Evolutionary conservation across 64 coral and sea anemone species (phyloP), one percentile per base, ranked within the genome.

Genomic region (Porites lutea): DNA sequence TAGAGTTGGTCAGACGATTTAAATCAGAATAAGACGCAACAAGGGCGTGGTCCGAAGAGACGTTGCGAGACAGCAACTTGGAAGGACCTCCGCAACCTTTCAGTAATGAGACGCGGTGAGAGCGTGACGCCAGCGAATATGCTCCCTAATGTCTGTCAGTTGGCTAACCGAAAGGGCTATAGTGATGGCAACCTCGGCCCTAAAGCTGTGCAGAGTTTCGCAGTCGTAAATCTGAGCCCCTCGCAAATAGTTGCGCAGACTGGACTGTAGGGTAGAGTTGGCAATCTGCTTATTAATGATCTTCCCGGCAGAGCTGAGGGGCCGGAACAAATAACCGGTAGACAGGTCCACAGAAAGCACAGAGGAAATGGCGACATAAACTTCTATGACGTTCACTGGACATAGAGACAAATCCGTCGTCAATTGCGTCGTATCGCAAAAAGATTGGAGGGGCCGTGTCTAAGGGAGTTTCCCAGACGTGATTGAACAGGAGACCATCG

Each of bases 181-280:
- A 63, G 82, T 78, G 62, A 86, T 86, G 3, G 71, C 81, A 5
- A 65, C 37, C 8, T 82, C 82, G 0, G 82, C 19, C 16, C 81
- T 18, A 77, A 92, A 92, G n/a, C 82, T 79, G 21, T 92, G 90
- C 4, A 70, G 53, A 15, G 81, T 77, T 78, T 86, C 72, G 4
- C 80, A 72, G 14, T 52, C 71, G 45, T 86, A 65, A 85, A 86
- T 61, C 4, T 5, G 52, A 19, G 90, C 72, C 14, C 67, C 10
- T 0, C 65, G 21, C 11, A 86, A 73, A 69, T 78, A 86, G 2
- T 19, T 12, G n/a, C 46, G 23, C 6, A 81, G 66, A 2, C 89
- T 2, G 52, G 9, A 54, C 52, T 4, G 52, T 54, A 54, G 52
- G 9, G 52, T 54, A 54, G 52, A 54, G 52, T 54, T 54, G 52